Evolutionary conservation across 2,797 vertebrate species (phyloP).

Genomic region (Myripristis jacobus): DNA sequence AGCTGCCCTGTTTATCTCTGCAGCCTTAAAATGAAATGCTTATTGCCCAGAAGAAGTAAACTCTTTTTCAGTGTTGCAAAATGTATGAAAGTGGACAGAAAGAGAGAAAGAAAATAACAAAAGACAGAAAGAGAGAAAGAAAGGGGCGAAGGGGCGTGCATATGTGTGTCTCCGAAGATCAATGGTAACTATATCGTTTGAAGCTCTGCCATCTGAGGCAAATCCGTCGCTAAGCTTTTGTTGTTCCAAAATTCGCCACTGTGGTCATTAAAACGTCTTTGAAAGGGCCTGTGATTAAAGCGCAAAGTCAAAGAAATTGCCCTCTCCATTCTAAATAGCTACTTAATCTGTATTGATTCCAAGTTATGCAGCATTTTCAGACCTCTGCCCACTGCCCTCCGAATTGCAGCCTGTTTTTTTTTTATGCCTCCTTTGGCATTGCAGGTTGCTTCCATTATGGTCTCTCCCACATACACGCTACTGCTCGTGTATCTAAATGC

Average conservation of each 20-base stretch:
- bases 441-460: slow-evolving; percentile 72
- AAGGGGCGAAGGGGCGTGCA: neutral
- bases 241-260: slow-evolving; percentile 33
- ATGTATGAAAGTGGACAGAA: slow-evolving; percentile 2
- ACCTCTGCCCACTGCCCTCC: slow-evolving; percentile 62
- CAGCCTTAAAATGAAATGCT: neutral
- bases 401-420: slow-evolving; percentile 58
- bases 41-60: neutral
- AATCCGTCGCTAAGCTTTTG: slow-evolving; percentile 30
- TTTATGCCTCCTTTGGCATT: slow-evolving; percentile 63
- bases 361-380: slow-evolving; percentile 68
- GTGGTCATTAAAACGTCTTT: slow-evolving; percentile 58
- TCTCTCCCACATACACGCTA: slow-evolving; percentile 39
- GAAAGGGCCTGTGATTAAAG: slow-evolving; percentile 65
- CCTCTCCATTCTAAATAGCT: slow-evolving; percentile 69
- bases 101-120: too few species aligned
- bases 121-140: neutral
- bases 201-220: slow-evolving; percentile 3
- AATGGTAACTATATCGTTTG: neutral
- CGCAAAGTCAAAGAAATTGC: slow-evolving; percentile 72
- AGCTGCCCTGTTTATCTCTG: neutral
- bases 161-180: neutral
- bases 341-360: slow-evolving; percentile 79
- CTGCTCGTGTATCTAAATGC: slow-evolving; percentile 62
- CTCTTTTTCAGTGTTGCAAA: neutral